A percentile compares a stretch with the other conserved stretches of the same genome.
Evolutionary conservation across 2,888 invertebrate genomes (phyloP).

Genomic region (Marasmarcha lunaedactyla): DNA sequence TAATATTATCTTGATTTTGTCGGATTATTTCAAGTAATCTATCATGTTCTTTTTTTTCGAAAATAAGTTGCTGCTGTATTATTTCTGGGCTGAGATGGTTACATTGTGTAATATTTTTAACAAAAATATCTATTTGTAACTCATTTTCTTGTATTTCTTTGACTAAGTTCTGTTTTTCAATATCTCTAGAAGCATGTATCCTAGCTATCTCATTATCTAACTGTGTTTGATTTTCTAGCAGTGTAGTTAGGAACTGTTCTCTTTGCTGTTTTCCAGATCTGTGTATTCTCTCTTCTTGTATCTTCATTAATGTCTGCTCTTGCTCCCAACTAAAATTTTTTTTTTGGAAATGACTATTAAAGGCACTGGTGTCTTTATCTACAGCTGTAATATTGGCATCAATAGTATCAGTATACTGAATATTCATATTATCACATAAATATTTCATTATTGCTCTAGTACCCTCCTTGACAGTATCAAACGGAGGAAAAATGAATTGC

Average conservation of each 20-base stretch:
- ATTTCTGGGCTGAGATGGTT: conserved; percentile 72
- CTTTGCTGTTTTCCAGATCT: conserved; percentile 72
- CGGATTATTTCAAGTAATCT: conserved; percentile 71
- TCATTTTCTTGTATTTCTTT: conserved; percentile 74
- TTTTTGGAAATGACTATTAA: conserved; percentile 38
- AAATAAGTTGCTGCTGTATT: conserved; percentile 73
- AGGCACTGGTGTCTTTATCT: conserved; percentile 20
- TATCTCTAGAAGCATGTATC: conserved; percentile 76
- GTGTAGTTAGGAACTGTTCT: conserved; percentile 64
- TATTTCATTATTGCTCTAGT: conserved; percentile 75
- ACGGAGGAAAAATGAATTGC: conserved; percentile 75
- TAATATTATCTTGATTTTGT: conserved; percentile 69
- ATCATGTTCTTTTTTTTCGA: conserved; percentile 76
- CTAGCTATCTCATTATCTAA: conserved; percentile 76
- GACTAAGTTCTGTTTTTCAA: conserved; percentile 70
- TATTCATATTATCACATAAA: conserved; percentile 59
- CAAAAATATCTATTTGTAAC: conserved; percentile 72
- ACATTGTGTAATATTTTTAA: conserved; percentile 73
- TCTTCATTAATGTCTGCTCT: conserved; percentile 72
- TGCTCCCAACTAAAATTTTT: conserved; percentile 65
- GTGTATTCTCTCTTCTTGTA: conserved; percentile 75
- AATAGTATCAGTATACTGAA: conserved; percentile 59
- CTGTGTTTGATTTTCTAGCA: conserved; percentile 73
- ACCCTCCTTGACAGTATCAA: conserved; percentile 69
- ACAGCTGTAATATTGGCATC: conserved; percentile 27